Evolutionary conservation across 2,113 vertebrate species (phyloP), one percentile per base, ranked within the genome.

Genomic region (Synchiropus splendidus): DNA sequence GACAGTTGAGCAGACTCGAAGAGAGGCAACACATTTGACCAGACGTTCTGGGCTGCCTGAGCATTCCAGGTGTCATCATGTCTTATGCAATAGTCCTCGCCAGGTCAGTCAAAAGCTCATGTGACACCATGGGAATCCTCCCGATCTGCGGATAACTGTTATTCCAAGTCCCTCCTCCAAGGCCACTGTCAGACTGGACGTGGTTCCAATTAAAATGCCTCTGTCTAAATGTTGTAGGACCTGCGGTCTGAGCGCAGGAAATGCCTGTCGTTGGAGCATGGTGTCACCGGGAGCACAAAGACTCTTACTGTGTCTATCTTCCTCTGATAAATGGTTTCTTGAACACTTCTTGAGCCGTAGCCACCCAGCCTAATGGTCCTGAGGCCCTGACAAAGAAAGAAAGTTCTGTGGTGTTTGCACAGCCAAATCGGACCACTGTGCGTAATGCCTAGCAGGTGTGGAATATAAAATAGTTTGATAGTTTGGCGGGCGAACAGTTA

Each of bases 201-300:
- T 79, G 79, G 61, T 74, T 80, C 72, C 72, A 72, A 79, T 81
- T 83, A 78, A 78, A 82, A 79, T 80, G 75, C 75, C 64, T 78
- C 72, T 51, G 36, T 63, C 52, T 65, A 67, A 80, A 77, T 75
- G 76, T 63, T 74, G 68, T 77, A 71, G 67, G 75, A 78, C 64
- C 58, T 73, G 64, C 63, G 54, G 47, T 51, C 70, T 63, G 13
- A 9, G 60, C 45, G 50, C 51, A 79, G 81, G 75, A 82, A 78
- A 80, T 75, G 72, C 68, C 72, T 63, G 72, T 55, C 49, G 38
- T 58, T 54, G 53, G 45, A 45, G 54, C 67, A 17, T 33, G 54
- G 69, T 75, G 67, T 78, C 69, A 72, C 63, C 55, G 57, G 55
- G 66, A 70, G 69, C 73, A 78, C 66, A 78, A 67, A 75, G 59